These are phyloP conservation scores for Hypercompe scribonia DNA, from an alignment of 2,888 invertebrate species.

Conservation along the genomic window DNA sequence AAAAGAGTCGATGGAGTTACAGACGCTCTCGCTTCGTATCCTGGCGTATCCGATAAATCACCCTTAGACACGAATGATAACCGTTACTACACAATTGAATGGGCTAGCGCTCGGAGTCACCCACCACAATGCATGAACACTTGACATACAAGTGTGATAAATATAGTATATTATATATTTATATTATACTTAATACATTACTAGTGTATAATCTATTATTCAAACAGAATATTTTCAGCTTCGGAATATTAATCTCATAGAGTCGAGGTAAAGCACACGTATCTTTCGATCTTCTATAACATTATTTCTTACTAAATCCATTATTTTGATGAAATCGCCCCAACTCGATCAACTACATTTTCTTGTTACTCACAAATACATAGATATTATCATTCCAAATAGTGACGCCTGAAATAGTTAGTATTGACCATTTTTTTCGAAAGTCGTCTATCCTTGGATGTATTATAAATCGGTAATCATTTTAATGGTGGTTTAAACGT, in stretches of 20 bases:
- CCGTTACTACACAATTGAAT: no score
- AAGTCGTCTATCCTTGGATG: background rate
- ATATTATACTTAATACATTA: background rate
- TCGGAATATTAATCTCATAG: background rate
- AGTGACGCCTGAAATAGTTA: background rate
- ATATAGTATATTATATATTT: background rate
- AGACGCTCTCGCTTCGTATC: no score
- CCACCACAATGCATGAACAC: background rate
- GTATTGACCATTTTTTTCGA: background rate
- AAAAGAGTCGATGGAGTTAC: no score
- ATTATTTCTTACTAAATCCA: background rate
- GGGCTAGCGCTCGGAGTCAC: no score
- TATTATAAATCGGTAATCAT: background rate
- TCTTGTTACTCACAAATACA: slow-evolving; percentile 23
- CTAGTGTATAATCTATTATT: background rate
- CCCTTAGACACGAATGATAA: background rate
- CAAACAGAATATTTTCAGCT: background rate
- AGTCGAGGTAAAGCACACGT: background rate
- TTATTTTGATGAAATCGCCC: background rate
- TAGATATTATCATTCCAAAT: slow-evolving; percentile 9
- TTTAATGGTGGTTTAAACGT: background rate
- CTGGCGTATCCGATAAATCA: no score
- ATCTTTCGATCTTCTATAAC: background rate
- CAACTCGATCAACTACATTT: slow-evolving; percentile 13
- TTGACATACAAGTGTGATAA: background rate